phyloP scores from a whole-genome alignment of 2,797 vertebrate genomes.

The Malacoraja senta region DNA sequence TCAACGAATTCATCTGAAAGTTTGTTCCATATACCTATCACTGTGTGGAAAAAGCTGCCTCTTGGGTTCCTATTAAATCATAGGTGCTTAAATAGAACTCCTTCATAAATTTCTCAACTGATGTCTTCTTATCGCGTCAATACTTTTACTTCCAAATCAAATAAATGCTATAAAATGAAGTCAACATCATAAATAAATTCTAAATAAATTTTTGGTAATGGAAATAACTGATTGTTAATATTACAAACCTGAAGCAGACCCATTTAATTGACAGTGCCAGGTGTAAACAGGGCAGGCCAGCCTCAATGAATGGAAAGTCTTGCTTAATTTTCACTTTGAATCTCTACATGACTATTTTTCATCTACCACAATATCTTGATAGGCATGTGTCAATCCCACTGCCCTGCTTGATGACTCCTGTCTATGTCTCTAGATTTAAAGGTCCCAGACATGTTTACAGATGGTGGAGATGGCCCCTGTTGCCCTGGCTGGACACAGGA shows the following conservation, averaged over 20 bases:
- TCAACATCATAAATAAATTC: background rate
- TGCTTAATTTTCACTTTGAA: background rate
- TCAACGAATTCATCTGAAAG: no score
- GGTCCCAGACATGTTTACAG: background rate
- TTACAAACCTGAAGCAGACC: background rate
- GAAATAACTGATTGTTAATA: background rate
- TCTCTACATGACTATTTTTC: background rate
- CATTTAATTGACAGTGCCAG: background rate
- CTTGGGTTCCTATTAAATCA: no score
- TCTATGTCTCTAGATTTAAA: background rate
- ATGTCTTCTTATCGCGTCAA: background rate
- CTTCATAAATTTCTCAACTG: background rate
- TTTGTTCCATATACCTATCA: no score
- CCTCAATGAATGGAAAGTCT: background rate
- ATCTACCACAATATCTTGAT: background rate
- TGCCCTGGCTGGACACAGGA: background rate
- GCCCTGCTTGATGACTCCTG: background rate
- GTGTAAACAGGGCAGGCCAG: background rate
- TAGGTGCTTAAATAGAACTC: no score
- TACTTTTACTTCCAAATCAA: background rate
- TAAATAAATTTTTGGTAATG: background rate
- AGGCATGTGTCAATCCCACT: background rate
- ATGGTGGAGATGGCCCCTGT: background rate
- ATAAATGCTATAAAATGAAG: background rate
- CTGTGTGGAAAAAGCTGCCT: no score